A percentile compares a stretch with the other conserved stretches of the same genome.
These are phyloP conservation scores for Agriopis marginaria DNA, from an alignment of 2,888 invertebrate genomes.

Conservation along the genomic window DNA sequence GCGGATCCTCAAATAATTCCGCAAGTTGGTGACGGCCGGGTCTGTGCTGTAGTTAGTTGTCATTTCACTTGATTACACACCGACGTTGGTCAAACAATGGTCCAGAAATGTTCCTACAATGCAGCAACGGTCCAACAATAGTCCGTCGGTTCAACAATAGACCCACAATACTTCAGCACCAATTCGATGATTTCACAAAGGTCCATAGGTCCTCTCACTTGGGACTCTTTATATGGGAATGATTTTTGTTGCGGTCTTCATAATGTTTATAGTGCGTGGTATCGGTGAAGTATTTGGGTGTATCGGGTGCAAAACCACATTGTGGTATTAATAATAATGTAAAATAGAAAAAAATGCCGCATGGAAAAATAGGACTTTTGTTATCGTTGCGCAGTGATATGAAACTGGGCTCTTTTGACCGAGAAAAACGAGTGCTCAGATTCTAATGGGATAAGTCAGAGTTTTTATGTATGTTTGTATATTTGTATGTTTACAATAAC, in stretches of 20 bases:
- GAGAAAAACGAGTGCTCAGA: too few species aligned
- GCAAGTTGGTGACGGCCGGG: constrained; percentile 88
- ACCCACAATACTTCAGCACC: too few species aligned
- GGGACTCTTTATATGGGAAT: constrained; percentile 19
- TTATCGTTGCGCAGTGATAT: not conserved
- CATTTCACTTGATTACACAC: not conserved
- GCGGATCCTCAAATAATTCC: constrained; percentile 90
- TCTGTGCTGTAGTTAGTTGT: constrained; percentile 55
- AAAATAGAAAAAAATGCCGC: not conserved
- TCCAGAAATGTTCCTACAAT: not conserved
- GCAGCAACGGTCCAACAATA: not conserved
- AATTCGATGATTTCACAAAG: not conserved
- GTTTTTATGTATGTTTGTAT: too few species aligned
- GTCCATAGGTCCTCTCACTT: not conserved
- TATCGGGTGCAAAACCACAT: constrained; percentile 23
- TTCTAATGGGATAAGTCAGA: not conserved
- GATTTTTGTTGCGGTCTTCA: constrained; percentile 7
- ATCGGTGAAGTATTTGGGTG: not conserved
- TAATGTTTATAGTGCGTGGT: not conserved
- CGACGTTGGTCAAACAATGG: not conserved
- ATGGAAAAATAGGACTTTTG: constrained; percentile 2
- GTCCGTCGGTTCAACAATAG: too few species aligned
- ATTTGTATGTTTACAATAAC: too few species aligned
- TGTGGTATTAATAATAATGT: not conserved
- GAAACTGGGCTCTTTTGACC: too few species aligned